Evolutionary conservation across 2,113 vertebrate genomes (phyloP).

Genomic region (Murina feae): DNA sequence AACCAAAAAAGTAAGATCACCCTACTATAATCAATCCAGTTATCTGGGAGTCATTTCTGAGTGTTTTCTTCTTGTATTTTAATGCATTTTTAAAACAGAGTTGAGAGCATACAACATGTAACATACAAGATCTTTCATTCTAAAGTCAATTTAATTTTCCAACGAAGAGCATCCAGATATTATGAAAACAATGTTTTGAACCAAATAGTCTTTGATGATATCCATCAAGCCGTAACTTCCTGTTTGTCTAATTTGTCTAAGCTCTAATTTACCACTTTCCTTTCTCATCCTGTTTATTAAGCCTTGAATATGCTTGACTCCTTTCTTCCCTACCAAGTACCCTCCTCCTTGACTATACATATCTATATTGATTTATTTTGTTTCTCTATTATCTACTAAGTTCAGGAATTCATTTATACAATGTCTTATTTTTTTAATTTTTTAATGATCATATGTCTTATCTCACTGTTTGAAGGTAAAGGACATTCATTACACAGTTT

Average conservation of each 20-base stretch:
- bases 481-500: neutral
- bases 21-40: neutral
- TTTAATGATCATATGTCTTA: neutral
- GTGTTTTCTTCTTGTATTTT: neutral
- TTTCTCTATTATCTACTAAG: neutral
- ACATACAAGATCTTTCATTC: neutral
- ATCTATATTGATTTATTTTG: neutral
- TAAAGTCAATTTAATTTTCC: slow-evolving; percentile 28
- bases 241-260: neutral
- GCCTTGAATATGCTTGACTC: neutral
- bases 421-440: neutral
- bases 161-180: neutral
- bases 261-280: neutral
- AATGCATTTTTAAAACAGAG: neutral
- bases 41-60: neutral
- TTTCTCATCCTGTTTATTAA: slow-evolving; percentile 15
- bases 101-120: neutral
- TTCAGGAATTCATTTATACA: neutral
- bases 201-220: neutral
- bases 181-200: neutral
- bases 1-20: neutral
- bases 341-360: neutral
- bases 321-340: neutral
- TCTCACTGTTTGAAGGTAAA: neutral
- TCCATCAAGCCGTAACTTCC: neutral